Base-by-base conservation (phyloP, 1,140 invertebrate species). In the Gryon sp. region DNA sequence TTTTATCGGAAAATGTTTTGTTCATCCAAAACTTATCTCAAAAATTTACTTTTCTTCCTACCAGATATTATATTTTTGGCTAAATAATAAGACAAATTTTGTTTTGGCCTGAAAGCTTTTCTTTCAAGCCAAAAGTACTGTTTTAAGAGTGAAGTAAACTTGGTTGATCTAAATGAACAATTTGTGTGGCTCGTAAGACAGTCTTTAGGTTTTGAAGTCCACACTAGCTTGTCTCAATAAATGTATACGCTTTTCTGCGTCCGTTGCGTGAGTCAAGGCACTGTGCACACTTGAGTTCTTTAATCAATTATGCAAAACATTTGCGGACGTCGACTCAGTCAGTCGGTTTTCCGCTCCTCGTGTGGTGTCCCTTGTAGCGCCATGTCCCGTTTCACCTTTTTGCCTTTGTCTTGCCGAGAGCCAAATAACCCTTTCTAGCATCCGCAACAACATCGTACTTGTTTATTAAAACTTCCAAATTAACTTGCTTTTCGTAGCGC, bases 251-350 rank as follows among this genome's bases (percentile, higher is more conserved):
- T 74, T 41, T 32, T 50, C 14, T 50, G 20, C 24, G 11, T 65
- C 40, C 34, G n/a, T 48, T 46, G 68, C 68, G 45, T 68, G 30
- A 66, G 24, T 41, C 55, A 43, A 55, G 62, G 15, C 55, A 72
- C 52, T 65, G 28, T 63, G 68, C 53, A 62, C 45, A 77, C 40
- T 65, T 68, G 55, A 65, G 80, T 83, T 87, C 86, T 88, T 88
- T 88, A 88, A 88, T 88, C 86, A 88, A 88, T 88, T 88, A 88
- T 88, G 85, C 76, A 88, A 88, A 88, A 81, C 70, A 84, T 87
- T 84, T 83, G 80, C 81, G 75, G 76, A 78, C 77, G 57, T 77
- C 77, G 26, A 63, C 72, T 74, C 65, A 78, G 77, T 59, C 60
- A 70, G 78, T 52, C 66, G 43, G 50, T 52, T 55, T 78, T 38